Evolutionary conservation across 37 sponge, comb jelly and placozoan species (phyloP).

Genomic region (Haliclona indistincta): DNA sequence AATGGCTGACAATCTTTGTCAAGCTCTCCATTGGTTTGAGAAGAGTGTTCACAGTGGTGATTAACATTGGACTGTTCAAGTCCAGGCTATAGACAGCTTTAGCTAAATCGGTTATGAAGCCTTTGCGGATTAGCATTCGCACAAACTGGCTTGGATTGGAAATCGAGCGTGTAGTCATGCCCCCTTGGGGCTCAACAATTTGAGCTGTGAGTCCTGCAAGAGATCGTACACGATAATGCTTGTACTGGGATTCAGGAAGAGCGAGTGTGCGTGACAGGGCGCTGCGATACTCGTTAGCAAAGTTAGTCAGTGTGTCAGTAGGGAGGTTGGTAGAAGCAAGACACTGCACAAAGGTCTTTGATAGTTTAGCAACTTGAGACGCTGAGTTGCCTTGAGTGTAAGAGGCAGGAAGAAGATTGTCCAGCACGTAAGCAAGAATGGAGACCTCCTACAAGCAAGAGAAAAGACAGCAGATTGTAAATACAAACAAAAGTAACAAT

Average conservation of each 20-base stretch:
- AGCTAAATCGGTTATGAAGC: constrained; percentile 90
- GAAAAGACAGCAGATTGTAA: background rate
- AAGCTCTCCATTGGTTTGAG: constrained; percentile 90
- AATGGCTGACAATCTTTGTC: constrained; percentile 79
- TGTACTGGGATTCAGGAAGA: constrained; percentile 83
- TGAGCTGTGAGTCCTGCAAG: constrained; percentile 75
- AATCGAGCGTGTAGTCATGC: constrained; percentile 37
- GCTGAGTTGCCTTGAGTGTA: constrained; percentile 24
- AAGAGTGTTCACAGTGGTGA: constrained; percentile 78
- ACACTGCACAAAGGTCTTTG: constrained; percentile 73
- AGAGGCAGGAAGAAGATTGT: constrained; percentile 74
- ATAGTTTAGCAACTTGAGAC: constrained; percentile 57
- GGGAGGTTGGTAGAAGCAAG: constrained; percentile 53
- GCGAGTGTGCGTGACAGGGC: constrained; percentile 48
- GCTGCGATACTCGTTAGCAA: constrained; percentile 74
- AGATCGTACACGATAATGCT: constrained; percentile 85
- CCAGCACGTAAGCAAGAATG: constrained; percentile 86
- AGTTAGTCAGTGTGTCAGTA: constrained; percentile 49
- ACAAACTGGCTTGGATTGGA: constrained; percentile 70
- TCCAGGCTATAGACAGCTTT: constrained; percentile 80
- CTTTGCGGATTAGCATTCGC: constrained; percentile 70
- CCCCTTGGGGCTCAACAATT: constrained; percentile 54
- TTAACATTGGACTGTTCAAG: constrained; percentile 75
- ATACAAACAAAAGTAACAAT: background rate
- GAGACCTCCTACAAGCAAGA: constrained; percentile 58